phyloP scores from a whole-genome alignment of 2,113 vertebrate species.

The Glaucidium brasilianum region DNA sequence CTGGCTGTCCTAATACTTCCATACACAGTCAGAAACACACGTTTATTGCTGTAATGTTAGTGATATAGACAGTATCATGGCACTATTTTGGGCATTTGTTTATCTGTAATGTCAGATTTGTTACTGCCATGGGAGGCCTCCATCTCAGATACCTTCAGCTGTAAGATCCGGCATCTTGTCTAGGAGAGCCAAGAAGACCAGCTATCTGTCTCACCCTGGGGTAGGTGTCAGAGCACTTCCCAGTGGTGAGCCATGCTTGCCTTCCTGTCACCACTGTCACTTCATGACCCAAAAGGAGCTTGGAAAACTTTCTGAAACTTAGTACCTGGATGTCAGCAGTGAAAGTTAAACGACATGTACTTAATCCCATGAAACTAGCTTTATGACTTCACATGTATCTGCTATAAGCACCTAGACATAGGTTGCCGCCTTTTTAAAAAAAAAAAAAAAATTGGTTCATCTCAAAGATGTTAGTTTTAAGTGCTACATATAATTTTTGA shows the following conservation, averaged over 20 bases:
- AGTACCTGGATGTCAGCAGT: not conserved
- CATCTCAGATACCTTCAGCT: not conserved
- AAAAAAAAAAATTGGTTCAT: too few relatives aligned
- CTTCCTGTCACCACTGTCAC: not conserved
- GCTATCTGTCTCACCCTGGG: rapidly evolving
- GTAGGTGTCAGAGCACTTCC: not conserved
- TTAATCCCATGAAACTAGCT: not conserved
- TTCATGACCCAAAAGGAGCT: not conserved
- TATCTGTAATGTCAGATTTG: not conserved
- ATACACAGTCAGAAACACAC: not conserved
- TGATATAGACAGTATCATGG: rapidly evolving
- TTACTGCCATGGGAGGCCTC: not conserved
- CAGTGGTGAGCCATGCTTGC: not conserved
- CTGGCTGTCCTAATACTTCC: not conserved
- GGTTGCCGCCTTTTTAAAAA: too few relatives aligned
- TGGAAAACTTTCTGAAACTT: not conserved
- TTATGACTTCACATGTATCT: not conserved
- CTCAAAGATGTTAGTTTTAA: not conserved
- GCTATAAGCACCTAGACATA: not conserved
- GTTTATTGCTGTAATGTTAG: not conserved
- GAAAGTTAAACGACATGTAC: not conserved
- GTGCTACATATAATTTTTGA: not conserved
- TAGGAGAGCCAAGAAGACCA: not conserved
- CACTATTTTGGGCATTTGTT: not conserved
- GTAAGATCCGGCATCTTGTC: not conserved